Percentiles rank a stretch among this genome's conserved stretches.
Conservation (phyloP, 2,888 invertebrate genomes). For the Lepidochitona cinerea region DNA sequence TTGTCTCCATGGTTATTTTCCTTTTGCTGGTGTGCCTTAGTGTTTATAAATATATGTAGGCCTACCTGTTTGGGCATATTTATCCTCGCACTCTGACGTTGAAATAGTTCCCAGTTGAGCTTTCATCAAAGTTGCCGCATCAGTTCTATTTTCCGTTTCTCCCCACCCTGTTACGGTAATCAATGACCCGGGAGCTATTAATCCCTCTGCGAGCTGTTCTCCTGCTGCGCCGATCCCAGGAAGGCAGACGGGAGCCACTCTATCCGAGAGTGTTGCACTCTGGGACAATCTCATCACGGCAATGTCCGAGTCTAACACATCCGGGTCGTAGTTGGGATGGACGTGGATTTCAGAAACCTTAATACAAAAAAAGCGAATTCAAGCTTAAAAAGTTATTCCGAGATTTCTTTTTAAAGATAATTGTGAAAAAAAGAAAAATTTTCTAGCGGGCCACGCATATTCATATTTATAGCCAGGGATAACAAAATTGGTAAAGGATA, state of each 20-base stretch:
- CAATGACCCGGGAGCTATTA: neutral
- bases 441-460: too few relatives aligned
- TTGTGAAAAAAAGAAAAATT: too few relatives aligned
- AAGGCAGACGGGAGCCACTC: neutral
- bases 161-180: constrained; percentile 1
- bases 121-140: neutral
- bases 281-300: neutral
- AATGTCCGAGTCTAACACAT: neutral
- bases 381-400: too few relatives aligned
- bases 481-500: too few relatives aligned
- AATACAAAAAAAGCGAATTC: neutral
- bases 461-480: too few relatives aligned
- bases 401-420: too few relatives aligned
- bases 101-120: neutral
- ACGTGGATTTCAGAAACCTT: neutral
- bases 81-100: neutral
- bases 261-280: neutral
- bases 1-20: too few relatives aligned
- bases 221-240: neutral
- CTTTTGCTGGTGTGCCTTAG: too few relatives aligned
- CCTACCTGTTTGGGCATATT: neutral
- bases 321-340: constrained; percentile 4
- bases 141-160: neutral
- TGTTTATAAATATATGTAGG: neutral
- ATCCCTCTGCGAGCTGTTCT: neutral